Base-by-base conservation (phyloP, 1,140 invertebrate genomes). In the Halesus radiatus region DNA sequence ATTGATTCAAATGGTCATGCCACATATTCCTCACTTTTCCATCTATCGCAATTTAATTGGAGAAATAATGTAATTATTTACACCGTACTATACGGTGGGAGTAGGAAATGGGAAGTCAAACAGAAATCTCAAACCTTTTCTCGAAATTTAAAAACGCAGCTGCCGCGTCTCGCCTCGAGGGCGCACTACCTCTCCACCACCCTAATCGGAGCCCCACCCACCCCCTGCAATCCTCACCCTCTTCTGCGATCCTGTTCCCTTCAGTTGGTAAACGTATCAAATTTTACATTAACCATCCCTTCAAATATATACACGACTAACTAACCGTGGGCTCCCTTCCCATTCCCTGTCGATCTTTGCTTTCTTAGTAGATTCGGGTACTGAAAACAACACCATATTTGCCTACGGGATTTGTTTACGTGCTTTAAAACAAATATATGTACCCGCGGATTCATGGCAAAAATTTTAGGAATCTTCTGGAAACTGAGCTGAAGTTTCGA, bases 241-340 rank as follows among this genome's bases (percentile, higher is more conserved):
- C 10, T 7, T 3, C 37, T 45, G 54, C 54, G 60, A 53, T 32
- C 76, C 13, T 78, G 60, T 53, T 53, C 16, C 56, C 77, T 76
- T 54, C 76, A 50, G 45, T 77, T 60, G 81, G 81, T 78, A 82
- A 82, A 82, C 76, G 78, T 83, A 83, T 78, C 81, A 83, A 83
- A 83, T 83, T 83, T 83, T 83, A 83, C 81, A 83, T 83, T 83
- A 83, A 83, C 81, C 81, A 80, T 75, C 81, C 81, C 78, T 83
- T 80, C 76, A 80, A 82, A 83, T 83, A 83, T 83, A 79, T 76
- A 80, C 66, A 80, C 79, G 60, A 66, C 75, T 80, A 83, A 83
- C 81, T 78, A 83, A 83, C 81, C 81, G 75, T 80, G 18, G 18
- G 15, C 50, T 22, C 26, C 37, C 53, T 20, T 29, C 80, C 16